phyloP scores from a whole-genome alignment of 2,888 invertebrate species.

The Ferdinandea cuprea region DNA sequence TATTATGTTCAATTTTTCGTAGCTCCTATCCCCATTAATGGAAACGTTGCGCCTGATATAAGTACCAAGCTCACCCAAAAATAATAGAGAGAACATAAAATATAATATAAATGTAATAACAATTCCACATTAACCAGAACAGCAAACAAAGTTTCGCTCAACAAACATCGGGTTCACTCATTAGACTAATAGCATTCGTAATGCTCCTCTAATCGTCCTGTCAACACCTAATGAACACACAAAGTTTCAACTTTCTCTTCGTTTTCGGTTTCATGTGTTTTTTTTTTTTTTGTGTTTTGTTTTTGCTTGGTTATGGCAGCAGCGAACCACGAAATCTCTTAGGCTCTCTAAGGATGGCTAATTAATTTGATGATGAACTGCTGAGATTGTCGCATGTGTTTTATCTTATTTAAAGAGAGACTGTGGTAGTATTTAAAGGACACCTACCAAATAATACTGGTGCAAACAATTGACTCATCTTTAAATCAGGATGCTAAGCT shows the following conservation, averaged over 20 bases:
- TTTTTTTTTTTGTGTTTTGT: no score
- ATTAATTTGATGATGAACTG: conserved; percentile 51
- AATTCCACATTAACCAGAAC: no score
- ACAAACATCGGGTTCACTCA: conserved; percentile 26
- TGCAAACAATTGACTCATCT: background rate
- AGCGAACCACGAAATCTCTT: conserved; percentile 25
- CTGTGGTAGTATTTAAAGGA: background rate
- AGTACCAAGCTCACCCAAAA: no score
- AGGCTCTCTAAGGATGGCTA: conserved; percentile 36
- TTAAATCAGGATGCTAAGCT: background rate
- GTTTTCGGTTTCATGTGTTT: no score
- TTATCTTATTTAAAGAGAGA: background rate
- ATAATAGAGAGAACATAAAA: no score
- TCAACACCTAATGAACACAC: conserved; percentile 46
- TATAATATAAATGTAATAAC: background rate
- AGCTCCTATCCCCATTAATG: no score
- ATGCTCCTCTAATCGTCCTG: conserved; percentile 55
- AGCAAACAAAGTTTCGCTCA: conserved; percentile 18
- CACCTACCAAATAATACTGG: background rate
- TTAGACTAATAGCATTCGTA: conserved; percentile 58
- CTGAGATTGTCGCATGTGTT: background rate
- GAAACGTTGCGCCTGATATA: no score
- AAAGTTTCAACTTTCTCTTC: conserved; percentile 1
- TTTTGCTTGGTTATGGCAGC: background rate
- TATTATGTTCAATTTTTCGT: no score